Evolutionary conservation across 2,797 vertebrate genomes (phyloP), one percentile per base, ranked within the genome.

Genomic region (Kryptopterus vitreolus): DNA sequence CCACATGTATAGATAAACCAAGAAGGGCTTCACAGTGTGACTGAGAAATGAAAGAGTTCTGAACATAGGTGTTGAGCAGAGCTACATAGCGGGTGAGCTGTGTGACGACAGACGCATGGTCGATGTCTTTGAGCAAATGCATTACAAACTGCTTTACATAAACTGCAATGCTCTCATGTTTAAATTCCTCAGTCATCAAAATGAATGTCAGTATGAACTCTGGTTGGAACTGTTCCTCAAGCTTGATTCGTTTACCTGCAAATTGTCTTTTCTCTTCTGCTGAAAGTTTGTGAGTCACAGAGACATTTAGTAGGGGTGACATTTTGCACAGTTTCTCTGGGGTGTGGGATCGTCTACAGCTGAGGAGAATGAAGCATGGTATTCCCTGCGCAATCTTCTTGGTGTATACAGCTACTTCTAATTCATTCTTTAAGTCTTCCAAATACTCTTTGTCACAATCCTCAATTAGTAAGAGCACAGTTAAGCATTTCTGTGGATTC

Each of bases 11-110:
- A 0, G 83, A 88, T n/a, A 95, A 82, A 0, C 84, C 83, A 0
- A 96, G 89, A 43, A 95, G 88, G 55, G 92, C 92, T 87, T 95
- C 93, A 62, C 95, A 96, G 74, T 96, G 95, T 66, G 95, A 96
- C 65, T 91, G 78, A 74, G 94, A 95, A 59, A 96, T 84, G 5
- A 92, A 94, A 0, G 95, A 96, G 73, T 94, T 92, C 2, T 92
- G 94, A 55, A 96, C 92, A 0, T 96, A 93, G 5, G 91, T 93
- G 83, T 95, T 96, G 12, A 96, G 91, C 79, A 96, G 84, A 73
- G 95, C 93, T 16, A 95, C 93, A 1, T 95, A 95, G 0, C 69
- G 88, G 84, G 95, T 94, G 73, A 96, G 76, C 12, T 52, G 84
- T 0, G 94, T 95, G 26, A 87, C 92, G 7, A 81, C 78, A 29